phyloP scores from a whole-genome alignment of 92 coral and sea anemone genomes.

The Epizoanthus illoricatus region DNA sequence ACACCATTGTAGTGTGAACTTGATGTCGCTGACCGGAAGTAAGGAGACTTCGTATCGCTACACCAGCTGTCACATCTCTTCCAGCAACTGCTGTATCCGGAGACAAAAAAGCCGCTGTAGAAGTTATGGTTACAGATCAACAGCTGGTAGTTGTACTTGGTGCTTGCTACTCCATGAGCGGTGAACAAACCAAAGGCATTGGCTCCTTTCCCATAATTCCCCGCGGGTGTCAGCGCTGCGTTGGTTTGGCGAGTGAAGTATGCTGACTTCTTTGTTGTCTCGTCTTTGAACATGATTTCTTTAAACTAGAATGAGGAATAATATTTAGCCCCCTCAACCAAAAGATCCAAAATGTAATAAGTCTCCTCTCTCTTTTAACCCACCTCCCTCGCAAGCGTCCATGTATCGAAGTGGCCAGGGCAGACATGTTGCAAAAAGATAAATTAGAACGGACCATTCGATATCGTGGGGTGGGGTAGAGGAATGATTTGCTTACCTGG shows the following conservation, averaged over 20 bases:
- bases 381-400: too few species aligned
- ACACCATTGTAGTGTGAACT: conserved; percentile 5
- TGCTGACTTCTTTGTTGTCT: conserved; percentile 20
- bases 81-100: conserved; percentile 43
- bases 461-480: too few species aligned
- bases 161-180: neutral
- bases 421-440: too few species aligned
- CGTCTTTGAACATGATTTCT: conserved; percentile 30
- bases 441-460: too few species aligned
- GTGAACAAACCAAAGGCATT: conserved; percentile 34
- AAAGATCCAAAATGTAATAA: too few species aligned
- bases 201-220: conserved; percentile 28
- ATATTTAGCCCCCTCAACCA: too few species aligned
- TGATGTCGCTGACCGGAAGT: conserved; percentile 42
- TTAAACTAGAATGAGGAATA: conserved; percentile 3
- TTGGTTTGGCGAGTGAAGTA: conserved; percentile 25
- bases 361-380: too few species aligned
- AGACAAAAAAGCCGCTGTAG: conserved; percentile 40
- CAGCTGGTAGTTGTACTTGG: neutral
- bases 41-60: neutral
- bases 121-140: neutral
- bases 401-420: too few species aligned
- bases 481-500: too few species aligned
- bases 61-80: conserved; percentile 38
- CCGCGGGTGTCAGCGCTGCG: conserved; percentile 2